Base-by-base conservation (phyloP, 2,797 vertebrate species). In the Monodelphis domestica region DNA sequence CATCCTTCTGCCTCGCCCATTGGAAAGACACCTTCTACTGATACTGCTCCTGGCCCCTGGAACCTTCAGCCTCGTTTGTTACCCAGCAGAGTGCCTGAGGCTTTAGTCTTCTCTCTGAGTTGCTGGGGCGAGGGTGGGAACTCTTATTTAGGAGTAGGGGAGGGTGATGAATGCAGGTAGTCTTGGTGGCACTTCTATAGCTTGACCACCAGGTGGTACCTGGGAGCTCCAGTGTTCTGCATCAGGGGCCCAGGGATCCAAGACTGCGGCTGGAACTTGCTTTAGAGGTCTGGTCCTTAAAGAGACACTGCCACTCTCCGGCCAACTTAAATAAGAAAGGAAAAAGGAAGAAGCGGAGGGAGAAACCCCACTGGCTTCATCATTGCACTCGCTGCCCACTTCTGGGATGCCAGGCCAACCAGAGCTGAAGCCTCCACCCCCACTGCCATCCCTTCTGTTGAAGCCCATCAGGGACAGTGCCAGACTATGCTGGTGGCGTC, bases 241-340 rank as follows among this genome's bases (percentile, higher is more conserved):
- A 50, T 96, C 96, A 97, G 96, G 70, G 93, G 93, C 92, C 6
- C 91, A 0, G 89, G 93, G 95, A 91, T 90, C 87, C 1, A n/a
- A 29, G 95, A 96, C 95, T 97, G 97, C 97, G 70, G 96, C 94
- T 95, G 92, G 92, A 97, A 96, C 95, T 97, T 95, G 91, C 91
- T 45, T 96, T 95, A 90, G 94, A 95, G 96, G 93, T 90, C 93
- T 78, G 91, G 78, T 94, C 90, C 95, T 97, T 97, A 97, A 97
- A 97, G 96, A 93, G 95, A 96, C 89, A 96, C 0, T 0, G 38
- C 87, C 89, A 45, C 91, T 55, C 21, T 55, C 53, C 0, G 14
- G 45, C 50, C 26, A 90, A 91, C 84, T 95, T 78, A 3, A 90
- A 45, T 5, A 1, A 91, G 89, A 88, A 87, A 45, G 45, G 54